These are phyloP conservation scores for Henricia sp. DNA, from an alignment of 53 echinoderm and acorn worm species.

Conservation along the genomic window DNA sequence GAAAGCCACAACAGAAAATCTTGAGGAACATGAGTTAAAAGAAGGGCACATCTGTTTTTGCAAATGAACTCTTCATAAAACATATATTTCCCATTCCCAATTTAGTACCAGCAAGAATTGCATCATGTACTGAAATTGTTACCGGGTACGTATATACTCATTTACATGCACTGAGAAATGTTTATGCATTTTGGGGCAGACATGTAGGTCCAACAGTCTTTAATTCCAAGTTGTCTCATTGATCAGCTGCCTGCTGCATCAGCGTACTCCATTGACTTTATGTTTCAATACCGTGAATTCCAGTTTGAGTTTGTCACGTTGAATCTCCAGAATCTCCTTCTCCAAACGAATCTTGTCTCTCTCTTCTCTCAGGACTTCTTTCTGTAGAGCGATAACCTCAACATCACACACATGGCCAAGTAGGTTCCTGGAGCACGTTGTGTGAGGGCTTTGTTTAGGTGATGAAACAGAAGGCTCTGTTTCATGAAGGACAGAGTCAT, in stretches of 20 bases:
- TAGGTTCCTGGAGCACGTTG: conserved; percentile 1
- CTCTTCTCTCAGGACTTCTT: conserved; percentile 43
- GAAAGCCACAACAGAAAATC: too few species aligned
- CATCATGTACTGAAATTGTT: too few species aligned
- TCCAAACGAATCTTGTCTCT: conserved; percentile 55
- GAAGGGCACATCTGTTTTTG: too few species aligned
- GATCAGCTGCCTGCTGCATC: background rate
- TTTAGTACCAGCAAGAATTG: too few species aligned
- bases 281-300: conserved; percentile 30
- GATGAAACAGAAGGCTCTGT: background rate
- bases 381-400: conserved; percentile 19
- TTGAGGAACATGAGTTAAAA: too few species aligned
- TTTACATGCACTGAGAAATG: too few species aligned
- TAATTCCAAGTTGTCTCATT: too few species aligned
- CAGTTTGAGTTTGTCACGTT: conserved; percentile 51
- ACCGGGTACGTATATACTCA: too few species aligned
- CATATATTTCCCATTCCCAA: too few species aligned
- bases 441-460: background rate
- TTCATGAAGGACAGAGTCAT: background rate
- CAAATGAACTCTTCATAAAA: too few species aligned
- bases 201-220: too few species aligned
- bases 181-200: too few species aligned
- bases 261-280: conserved; percentile 12
- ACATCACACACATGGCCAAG: conserved; percentile 30
- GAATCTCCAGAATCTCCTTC: conserved; percentile 51